A percentile compares a stretch with the other conserved stretches of the same genome.
These are phyloP conservation scores for Linnaemya vulpina DNA, from an alignment of 2,888 invertebrate species.

Conservation along the genomic window DNA sequence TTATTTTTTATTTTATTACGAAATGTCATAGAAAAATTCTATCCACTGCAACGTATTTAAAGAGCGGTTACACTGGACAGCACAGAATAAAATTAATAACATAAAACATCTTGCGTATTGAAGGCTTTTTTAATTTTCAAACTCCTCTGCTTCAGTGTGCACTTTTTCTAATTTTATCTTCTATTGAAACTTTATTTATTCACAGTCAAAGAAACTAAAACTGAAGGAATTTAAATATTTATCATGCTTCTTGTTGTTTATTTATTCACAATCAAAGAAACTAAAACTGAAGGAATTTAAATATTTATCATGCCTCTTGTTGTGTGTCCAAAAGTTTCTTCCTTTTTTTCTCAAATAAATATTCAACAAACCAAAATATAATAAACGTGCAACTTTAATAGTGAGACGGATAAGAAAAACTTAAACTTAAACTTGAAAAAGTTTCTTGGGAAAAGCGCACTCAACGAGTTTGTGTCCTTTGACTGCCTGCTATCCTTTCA, in stretches of 20 bases:
- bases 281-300: neutral
- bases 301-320: neutral
- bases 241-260: neutral
- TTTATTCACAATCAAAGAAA: conserved; percentile 8
- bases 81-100: no score
- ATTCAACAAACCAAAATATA: conserved; percentile 1
- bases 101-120: no score
- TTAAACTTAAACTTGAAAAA: conserved; percentile 4
- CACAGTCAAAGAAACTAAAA: neutral
- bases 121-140: neutral
- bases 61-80: no score
- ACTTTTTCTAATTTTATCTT: neutral
- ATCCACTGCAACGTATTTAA: no score
- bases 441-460: neutral
- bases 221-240: neutral
- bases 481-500: neutral
- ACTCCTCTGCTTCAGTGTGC: neutral
- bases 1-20: no score
- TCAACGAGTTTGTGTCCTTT: neutral
- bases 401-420: neutral
- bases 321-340: neutral
- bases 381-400: neutral
- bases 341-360: neutral
- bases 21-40: no score
- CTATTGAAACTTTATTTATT: conserved; percentile 6